These are phyloP conservation scores for Hepsetus odoe DNA, from an alignment of 2,113 vertebrate species.

Conservation along the genomic window DNA sequence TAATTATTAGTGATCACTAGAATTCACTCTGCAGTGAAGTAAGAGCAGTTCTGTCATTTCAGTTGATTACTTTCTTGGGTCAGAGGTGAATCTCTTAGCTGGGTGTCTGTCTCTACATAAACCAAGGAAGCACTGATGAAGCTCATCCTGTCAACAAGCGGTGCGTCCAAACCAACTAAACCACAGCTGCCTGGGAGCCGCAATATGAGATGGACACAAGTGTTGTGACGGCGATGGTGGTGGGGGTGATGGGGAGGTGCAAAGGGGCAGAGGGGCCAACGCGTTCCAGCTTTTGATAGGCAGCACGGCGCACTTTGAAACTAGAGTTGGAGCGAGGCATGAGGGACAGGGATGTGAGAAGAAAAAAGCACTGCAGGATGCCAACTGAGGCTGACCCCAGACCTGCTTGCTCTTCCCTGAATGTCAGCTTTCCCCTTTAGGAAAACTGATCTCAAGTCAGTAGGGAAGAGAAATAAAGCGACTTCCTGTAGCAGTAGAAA, in stretches of 20 bases:
- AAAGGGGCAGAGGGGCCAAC: conserved; percentile 13
- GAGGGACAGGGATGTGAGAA: conserved; percentile 19
- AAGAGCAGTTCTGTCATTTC: too few relatives aligned
- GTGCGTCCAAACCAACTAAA: not conserved
- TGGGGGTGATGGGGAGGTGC: not conserved
- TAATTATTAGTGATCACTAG: too few relatives aligned
- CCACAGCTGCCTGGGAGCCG: conserved; percentile 37
- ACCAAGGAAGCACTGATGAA: conserved; percentile 3
- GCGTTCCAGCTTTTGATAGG: conserved; percentile 39
- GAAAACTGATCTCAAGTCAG: conserved; percentile 14
- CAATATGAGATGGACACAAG: conserved; percentile 53
- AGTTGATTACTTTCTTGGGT: not conserved
- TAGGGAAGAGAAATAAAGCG: not conserved
- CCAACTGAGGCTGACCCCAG: not conserved
- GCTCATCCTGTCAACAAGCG: conserved; percentile 31
- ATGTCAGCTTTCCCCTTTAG: not conserved
- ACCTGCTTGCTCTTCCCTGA: not conserved
- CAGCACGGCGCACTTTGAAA: conserved; percentile 45
- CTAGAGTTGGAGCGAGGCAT: conserved; percentile 34
- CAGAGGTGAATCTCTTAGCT: not conserved
- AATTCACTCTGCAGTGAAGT: too few relatives aligned
- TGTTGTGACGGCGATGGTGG: conserved; percentile 40
- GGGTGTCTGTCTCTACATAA: conserved; percentile 25
- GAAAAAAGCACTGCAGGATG: not conserved
- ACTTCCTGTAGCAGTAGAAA: not conserved